phyloP scores from a whole-genome alignment of 2,113 vertebrate genomes.

The Psephotus haematonotus region DNA sequence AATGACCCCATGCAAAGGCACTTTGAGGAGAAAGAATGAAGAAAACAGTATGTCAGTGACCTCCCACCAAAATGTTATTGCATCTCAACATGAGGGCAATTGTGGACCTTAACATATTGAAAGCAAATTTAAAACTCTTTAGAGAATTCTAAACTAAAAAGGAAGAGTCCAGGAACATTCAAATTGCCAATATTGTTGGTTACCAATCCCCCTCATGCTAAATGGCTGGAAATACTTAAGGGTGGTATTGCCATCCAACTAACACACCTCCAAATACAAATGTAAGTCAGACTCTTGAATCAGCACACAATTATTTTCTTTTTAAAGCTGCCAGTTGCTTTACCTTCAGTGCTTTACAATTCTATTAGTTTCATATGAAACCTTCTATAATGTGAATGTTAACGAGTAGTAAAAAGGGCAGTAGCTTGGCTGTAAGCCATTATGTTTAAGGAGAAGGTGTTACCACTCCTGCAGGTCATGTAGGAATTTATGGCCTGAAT shows the following conservation, averaged over 20 bases:
- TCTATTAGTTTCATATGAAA: not conserved
- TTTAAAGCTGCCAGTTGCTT: not conserved
- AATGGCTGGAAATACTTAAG: not conserved
- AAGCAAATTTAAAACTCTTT: not conserved
- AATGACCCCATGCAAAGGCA: not conserved
- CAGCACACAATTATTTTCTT: not conserved
- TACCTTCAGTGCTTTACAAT: not conserved
- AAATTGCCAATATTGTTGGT: not conserved
- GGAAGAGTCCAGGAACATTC: not conserved
- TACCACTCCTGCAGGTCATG: not conserved
- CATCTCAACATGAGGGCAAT: not conserved
- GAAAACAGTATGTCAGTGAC: not conserved
- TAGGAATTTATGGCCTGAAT: not conserved
- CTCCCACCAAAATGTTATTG: not conserved
- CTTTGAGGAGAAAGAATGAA: not conserved
- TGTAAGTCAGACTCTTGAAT: not conserved
- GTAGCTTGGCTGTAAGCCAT: not conserved
- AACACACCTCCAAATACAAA: not conserved
- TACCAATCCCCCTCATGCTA: not conserved
- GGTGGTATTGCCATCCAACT: not conserved
- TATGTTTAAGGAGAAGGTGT: not conserved
- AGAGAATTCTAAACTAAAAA: not conserved
- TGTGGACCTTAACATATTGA: not conserved
- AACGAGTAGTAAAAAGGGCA: not conserved
- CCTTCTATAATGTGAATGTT: not conserved